A percentile compares a stretch with the other conserved stretches of the same genome.
These are phyloP conservation scores for Amazona guildingii DNA, from an alignment of 2,113 vertebrate species.

Conservation along the genomic window DNA sequence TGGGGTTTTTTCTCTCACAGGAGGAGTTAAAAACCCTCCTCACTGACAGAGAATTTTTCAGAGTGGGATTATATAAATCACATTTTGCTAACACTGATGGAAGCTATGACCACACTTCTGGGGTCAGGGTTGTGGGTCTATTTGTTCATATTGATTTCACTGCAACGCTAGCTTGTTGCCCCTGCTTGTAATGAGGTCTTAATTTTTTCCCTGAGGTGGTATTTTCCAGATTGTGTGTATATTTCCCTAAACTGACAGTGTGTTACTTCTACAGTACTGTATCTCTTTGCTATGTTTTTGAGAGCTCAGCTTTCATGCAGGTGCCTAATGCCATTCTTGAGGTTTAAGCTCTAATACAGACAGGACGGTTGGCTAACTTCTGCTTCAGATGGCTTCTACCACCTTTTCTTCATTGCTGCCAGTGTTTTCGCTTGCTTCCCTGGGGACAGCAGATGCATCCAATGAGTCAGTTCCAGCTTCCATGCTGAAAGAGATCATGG, in stretches of 20 bases:
- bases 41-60: background rate
- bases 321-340: background rate
- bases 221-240: background rate
- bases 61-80: background rate
- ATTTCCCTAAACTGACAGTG: background rate
- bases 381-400: slow-evolving; percentile 40
- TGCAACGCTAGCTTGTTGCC: background rate
- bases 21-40: background rate
- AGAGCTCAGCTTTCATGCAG: background rate
- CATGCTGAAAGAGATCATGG: slow-evolving; percentile 26
- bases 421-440: slow-evolving; percentile 37
- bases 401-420: slow-evolving; percentile 27
- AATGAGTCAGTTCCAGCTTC: slow-evolving; percentile 32
- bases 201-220: background rate
- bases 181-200: background rate
- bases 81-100: background rate
- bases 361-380: background rate
- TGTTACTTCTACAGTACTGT: background rate
- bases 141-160: background rate
- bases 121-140: background rate
- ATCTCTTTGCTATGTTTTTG: background rate
- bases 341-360: background rate
- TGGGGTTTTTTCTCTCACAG: background rate
- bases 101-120: background rate
- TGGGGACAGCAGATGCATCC: slow-evolving; percentile 46